These are phyloP conservation scores for Agonopterix alstromeriana DNA, from an alignment of 2,888 invertebrate genomes.

Conservation along the genomic window DNA sequence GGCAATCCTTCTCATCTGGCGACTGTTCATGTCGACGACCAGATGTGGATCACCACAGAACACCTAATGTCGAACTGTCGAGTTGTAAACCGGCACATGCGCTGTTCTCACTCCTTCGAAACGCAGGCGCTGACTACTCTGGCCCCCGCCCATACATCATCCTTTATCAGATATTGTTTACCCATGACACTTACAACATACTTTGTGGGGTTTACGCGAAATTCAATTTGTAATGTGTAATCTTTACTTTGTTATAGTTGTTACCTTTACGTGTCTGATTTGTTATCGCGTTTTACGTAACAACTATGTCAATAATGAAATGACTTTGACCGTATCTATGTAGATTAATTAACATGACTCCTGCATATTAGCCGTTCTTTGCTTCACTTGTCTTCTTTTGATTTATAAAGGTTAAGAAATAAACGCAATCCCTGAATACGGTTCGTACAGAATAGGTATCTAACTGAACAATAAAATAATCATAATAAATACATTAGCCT, in stretches of 20 bases:
- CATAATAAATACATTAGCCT: too few species aligned
- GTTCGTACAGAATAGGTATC: too few species aligned
- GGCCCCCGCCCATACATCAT: slow-evolving; percentile 30
- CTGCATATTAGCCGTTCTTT: too few species aligned
- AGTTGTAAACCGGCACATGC: slow-evolving; percentile 26
- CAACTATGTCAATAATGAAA: too few species aligned
- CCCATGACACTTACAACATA: slow-evolving; percentile 33
- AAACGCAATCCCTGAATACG: too few species aligned
- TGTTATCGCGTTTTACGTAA: background rate
- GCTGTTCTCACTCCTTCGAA: slow-evolving; percentile 31
- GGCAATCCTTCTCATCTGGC: slow-evolving; percentile 54
- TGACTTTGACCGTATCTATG: too few species aligned
- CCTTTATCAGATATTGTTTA: slow-evolving; percentile 47
- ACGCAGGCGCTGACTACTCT: slow-evolving; percentile 64
- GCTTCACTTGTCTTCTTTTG: too few species aligned
- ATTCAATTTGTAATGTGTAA: slow-evolving; percentile 17
- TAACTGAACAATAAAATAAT: too few species aligned
- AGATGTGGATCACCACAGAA: slow-evolving; percentile 9
- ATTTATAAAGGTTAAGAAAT: too few species aligned
- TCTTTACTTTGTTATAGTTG: too few species aligned
- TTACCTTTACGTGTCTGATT: background rate
- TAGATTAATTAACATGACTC: too few species aligned
- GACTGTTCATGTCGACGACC: slow-evolving; percentile 46
- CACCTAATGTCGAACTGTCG: background rate
- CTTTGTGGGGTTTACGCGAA: slow-evolving; percentile 35